phyloP scores from a whole-genome alignment of 2,797 vertebrate species.

The Malurus leucopterus region DNA sequence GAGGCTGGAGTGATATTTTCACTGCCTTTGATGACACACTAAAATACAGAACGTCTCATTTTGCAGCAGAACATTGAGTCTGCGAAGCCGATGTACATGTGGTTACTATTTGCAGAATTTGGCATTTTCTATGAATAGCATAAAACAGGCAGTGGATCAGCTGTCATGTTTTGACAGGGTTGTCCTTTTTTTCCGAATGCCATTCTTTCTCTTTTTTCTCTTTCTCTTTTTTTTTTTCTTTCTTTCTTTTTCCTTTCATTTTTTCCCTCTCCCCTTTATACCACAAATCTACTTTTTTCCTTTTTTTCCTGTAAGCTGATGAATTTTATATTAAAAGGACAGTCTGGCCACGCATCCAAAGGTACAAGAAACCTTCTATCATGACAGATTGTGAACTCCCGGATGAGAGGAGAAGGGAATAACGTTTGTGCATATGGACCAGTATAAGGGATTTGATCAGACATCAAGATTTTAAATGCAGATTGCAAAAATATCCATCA shows the following conservation, averaged over 20 bases:
- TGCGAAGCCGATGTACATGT: constrained; percentile 66
- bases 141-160: constrained; percentile 71
- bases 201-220: constrained; percentile 44
- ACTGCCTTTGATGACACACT: constrained; percentile 68
- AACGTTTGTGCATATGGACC: neutral
- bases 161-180: constrained; percentile 77
- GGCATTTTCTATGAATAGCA: constrained; percentile 78
- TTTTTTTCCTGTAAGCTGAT: constrained; percentile 6
- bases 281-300: neutral
- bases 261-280: constrained; percentile 7
- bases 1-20: constrained; percentile 70
- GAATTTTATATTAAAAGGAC: constrained; percentile 42
- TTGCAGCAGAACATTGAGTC: constrained; percentile 66
- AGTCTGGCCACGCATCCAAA: neutral
- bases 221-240: neutral
- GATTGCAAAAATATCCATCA: neutral
- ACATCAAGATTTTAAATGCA: constrained; percentile 15
- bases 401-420: neutral
- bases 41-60: constrained; percentile 71
- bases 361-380: constrained; percentile 11
- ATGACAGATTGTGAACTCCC: constrained; percentile 2
- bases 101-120: constrained; percentile 79
- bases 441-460: neutral
- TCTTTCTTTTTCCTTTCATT: neutral
- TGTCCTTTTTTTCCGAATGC: constrained; percentile 73